Base-by-base conservation (phyloP, 2,113 vertebrate species). In the Indicator indicator region DNA sequence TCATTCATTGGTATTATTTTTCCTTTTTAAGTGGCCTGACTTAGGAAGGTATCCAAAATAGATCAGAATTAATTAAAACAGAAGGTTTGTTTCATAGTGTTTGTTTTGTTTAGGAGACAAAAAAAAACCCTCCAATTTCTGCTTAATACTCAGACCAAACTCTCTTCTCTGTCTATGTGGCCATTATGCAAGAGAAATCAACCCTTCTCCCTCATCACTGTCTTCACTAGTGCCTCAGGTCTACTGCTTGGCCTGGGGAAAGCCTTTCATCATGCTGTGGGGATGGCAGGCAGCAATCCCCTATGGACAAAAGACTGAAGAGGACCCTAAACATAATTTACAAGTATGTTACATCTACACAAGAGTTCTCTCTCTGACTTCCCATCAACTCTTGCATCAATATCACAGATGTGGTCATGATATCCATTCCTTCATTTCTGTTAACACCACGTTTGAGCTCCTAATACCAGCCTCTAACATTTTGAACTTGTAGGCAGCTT, bases 401-500 rank as follows among this genome's bases (percentile, higher is more conserved):
- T 70, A 27, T 52, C 87, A 67, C 94, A 54, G 90, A 79, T 64
- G 74, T 6, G 28, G 32, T 56, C 0, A 0, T 40, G 84, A n/a
- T 73, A 89, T 69, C 68, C 55, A 33, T 93, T 64, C 78, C 71
- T 83, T 83, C 88, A 62, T 89, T n/a, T 50, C 92, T 96, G 95
- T 94, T 90, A 88, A 90, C 91, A 92, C 56, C 70, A 94, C 80
- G n/a, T 67, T 76, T 83, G 44, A 87, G 95, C n/a, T 92, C 69
- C 90, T 86, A 88, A 15, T 19, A 92, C 68, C 94, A 86, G 86
- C 78, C 79, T 70, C 4, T 17, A 96, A 94, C 95, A 88, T 93
- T 94, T 62, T 86, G 88, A 73, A 86, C 83, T 83, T 77, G 88
- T 46, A 89, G 74, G 79, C 95, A 91, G 85, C 82, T 96, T 95